A percentile compares a stretch with the other conserved stretches of the same genome.
phyloP scores from a whole-genome alignment of 2,113 vertebrate genomes.

The Micronisus gabar region DNA sequence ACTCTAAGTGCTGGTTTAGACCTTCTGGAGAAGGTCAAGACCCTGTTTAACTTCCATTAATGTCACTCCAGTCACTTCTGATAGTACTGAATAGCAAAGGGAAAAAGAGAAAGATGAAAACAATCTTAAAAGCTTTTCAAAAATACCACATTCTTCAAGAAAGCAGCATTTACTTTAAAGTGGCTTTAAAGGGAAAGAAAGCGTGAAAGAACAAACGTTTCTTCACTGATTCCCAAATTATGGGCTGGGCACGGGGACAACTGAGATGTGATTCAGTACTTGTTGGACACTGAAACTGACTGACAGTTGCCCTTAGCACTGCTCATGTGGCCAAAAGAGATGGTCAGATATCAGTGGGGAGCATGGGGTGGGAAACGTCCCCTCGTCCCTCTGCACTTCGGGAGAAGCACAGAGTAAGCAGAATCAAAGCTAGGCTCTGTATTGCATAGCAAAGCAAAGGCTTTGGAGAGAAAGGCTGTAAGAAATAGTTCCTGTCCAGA shows the following conservation, averaged over 20 bases:
- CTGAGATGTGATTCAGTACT: neutral
- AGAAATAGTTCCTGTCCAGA: neutral
- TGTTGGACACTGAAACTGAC: neutral
- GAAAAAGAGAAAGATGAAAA: neutral
- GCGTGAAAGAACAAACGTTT: neutral
- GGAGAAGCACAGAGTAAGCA: neutral
- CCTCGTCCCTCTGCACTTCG: neutral
- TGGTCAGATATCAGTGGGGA: neutral
- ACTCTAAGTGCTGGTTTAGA: neutral
- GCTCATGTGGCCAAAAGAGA: neutral
- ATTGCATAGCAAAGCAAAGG: neutral
- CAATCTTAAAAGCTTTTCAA: neutral
- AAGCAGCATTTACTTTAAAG: neutral
- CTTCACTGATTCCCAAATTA: neutral
- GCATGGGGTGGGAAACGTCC: neutral
- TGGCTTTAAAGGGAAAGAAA: neutral
- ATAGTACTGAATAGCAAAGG: neutral
- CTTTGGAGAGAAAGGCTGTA: neutral
- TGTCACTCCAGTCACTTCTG: neutral
- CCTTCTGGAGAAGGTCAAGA: neutral
- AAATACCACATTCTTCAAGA: neutral
- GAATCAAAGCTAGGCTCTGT: neutral
- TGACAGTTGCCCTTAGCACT: neutral
- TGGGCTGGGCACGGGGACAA: rapidly evolving
- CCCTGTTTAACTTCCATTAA: slow-evolving; percentile 10